A percentile compares a stretch with the other conserved stretches of the same genome.
These are phyloP conservation scores for Mythimna impura DNA, from an alignment of 2,888 invertebrate species.

Conservation along the genomic window DNA sequence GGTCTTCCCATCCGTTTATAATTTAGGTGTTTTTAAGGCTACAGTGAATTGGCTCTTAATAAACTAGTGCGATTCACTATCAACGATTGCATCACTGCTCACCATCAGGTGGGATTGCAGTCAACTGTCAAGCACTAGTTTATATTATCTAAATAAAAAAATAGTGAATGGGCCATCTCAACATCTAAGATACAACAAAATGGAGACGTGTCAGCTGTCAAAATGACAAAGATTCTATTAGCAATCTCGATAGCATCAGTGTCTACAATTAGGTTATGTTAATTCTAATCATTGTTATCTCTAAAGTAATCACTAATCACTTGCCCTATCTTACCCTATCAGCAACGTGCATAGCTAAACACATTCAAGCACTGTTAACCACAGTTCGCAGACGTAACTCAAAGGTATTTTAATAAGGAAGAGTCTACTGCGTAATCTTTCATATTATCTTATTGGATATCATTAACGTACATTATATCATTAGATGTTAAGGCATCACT, in stretches of 20 bases:
- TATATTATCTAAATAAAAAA: too few relatives aligned
- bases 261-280: background rate
- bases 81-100: too few relatives aligned
- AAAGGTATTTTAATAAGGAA: slow-evolving; percentile 59
- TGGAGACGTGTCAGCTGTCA: background rate
- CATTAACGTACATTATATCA: slow-evolving; percentile 44
- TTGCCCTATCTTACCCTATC: slow-evolving; percentile 17
- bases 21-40: too few relatives aligned
- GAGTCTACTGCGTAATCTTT: slow-evolving; percentile 34
- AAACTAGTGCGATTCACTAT: too few relatives aligned
- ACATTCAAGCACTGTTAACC: slow-evolving; percentile 64
- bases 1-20: too few relatives aligned
- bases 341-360: slow-evolving; percentile 8
- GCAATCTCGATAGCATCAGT: background rate
- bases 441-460: slow-evolving; percentile 45
- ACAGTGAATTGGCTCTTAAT: too few relatives aligned
- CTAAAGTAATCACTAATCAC: slow-evolving; percentile 15
- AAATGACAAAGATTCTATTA: background rate
- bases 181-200: background rate
- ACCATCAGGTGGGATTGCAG: too few relatives aligned
- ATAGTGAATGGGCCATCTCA: background rate
- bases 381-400: slow-evolving; percentile 45
- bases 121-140: too few relatives aligned
- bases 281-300: slow-evolving; percentile 5
- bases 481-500: slow-evolving; percentile 23